These are phyloP conservation scores for Crioceris asparagi DNA, from an alignment of 2,888 invertebrate species.

Conservation along the genomic window DNA sequence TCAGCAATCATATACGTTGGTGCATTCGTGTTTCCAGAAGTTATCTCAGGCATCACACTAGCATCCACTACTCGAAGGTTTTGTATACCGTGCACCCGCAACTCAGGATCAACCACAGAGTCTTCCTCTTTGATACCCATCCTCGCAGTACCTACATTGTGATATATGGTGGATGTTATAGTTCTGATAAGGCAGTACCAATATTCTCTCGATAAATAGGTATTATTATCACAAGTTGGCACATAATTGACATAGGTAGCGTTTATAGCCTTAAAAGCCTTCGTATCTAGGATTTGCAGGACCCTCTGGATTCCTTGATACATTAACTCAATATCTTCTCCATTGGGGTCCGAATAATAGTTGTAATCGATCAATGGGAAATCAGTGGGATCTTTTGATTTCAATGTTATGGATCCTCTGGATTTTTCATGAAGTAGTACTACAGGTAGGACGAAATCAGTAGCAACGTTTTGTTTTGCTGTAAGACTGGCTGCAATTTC, in stretches of 20 bases:
- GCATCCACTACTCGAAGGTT: conserved; percentile 43
- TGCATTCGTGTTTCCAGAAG: conserved; percentile 43
- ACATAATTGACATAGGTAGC: conserved; percentile 43
- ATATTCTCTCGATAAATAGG: conserved; percentile 36
- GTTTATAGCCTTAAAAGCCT: conserved; percentile 48
- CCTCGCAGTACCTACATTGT: conserved; percentile 43
- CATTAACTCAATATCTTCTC: conserved; percentile 52
- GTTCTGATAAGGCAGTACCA: conserved; percentile 40
- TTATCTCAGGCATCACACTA: conserved; percentile 43
- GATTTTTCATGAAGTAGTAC: conserved; percentile 10
- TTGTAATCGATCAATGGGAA: not conserved
- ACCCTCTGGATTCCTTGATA: conserved; percentile 44
- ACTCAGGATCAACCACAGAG: conserved; percentile 44
- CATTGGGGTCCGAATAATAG: conserved; percentile 17
- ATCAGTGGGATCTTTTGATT: not conserved
- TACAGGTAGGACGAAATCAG: conserved; percentile 14
- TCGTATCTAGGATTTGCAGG: conserved; percentile 33
- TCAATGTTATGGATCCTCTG: not conserved
- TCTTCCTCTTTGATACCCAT: conserved; percentile 42
- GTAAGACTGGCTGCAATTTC: not conserved
- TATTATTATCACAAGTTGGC: conserved; percentile 36
- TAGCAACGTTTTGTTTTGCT: conserved; percentile 3
- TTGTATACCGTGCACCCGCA: conserved; percentile 42
- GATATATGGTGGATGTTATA: conserved; percentile 38
- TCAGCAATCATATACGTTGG: conserved; percentile 46